Base-by-base conservation (phyloP, 2,113 vertebrate species). In the Oreochromis spilurus region DNA sequence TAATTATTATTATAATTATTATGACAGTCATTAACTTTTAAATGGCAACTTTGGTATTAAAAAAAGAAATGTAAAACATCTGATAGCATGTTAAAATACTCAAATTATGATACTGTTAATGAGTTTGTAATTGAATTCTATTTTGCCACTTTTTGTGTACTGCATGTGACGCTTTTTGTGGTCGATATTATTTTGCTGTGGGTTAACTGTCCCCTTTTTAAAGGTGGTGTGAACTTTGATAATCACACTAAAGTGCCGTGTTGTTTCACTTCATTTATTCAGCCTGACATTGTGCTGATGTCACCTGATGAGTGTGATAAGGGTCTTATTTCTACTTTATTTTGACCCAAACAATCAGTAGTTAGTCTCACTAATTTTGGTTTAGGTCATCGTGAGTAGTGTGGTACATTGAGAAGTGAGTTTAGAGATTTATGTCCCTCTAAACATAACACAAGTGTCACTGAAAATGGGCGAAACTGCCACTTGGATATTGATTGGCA, bases 271-370 rank as follows among this genome's bases (percentile, higher is more conserved):
- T 85, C 0, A 79, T 53, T 29, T 24, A 10, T 16, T 60, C 26
- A 77, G 70, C 26, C 21, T 40, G 0, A 65, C 21, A 12, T 10
- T 29, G 5, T 65, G 13, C 26, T 50, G 0, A 43, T 75, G 5
- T 75, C 70, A 50, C 24, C 24, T 29, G 0, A 16, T 19, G 45
- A 12, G 43, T 5, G 21, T 45, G 38, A 45, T 72, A 72, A 45
- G 67, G 38, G 21, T 45, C 40, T 75, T 75, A 75, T 48, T 48
- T 75, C 9, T 77, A 29, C 43, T 62, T 31, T 43, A 31, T 55
- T 70, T 70, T 54, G 48, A 53, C 21, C 50, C 10, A 70, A 72
- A 24, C 16, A 29, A 40, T 55, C 34, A 83, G 17, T 55, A 29
- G 9, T 38, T 21, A 7, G 21, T 36, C 4, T 50, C 16, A n/a